These are phyloP conservation scores for Choristoneura fumiferana DNA, from an alignment of 1,140 invertebrate species.

Conservation along the genomic window DNA sequence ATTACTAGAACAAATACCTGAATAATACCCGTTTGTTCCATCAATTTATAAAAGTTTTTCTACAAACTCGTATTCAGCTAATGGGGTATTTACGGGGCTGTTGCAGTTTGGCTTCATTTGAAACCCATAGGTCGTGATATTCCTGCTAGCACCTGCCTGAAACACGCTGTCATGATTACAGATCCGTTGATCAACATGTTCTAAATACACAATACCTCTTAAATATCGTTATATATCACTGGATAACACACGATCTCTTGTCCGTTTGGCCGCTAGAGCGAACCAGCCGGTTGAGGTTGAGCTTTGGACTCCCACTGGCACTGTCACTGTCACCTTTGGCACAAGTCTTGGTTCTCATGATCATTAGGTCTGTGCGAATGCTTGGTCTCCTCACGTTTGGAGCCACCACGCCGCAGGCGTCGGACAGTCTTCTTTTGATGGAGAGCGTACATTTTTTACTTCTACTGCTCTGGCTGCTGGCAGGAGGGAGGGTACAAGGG, in stretches of 20 bases:
- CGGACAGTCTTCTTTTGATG: conserved; percentile 88
- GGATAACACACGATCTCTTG: conserved; percentile 63
- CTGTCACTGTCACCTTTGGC: conserved; percentile 81
- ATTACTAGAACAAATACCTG: neutral
- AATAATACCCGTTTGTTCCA: conserved; percentile 2
- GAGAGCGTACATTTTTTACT: conserved; percentile 87
- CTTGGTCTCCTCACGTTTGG: conserved; percentile 90
- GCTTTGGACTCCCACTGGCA: conserved; percentile 70
- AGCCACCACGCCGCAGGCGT: conserved; percentile 91
- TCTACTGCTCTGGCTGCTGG: conserved; percentile 80
- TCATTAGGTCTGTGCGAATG: conserved; percentile 90
- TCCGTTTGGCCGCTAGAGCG: conserved; percentile 59
- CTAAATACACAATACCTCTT: neutral
- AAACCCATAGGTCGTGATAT: neutral
- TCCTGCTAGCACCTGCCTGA: neutral
- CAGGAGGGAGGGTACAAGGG: conserved; percentile 83
- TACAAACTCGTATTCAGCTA: neutral
- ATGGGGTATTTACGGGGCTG: neutral
- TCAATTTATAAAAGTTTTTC: neutral
- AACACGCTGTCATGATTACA: neutral
- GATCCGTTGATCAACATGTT: neutral
- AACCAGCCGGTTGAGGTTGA: conserved; percentile 71
- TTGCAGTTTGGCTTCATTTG: neutral
- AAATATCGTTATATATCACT: conserved; percentile 54
- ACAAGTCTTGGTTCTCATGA: conserved; percentile 89